Conservation (phyloP, 2,888 invertebrate species). For the Amphipoea lucens region DNA sequence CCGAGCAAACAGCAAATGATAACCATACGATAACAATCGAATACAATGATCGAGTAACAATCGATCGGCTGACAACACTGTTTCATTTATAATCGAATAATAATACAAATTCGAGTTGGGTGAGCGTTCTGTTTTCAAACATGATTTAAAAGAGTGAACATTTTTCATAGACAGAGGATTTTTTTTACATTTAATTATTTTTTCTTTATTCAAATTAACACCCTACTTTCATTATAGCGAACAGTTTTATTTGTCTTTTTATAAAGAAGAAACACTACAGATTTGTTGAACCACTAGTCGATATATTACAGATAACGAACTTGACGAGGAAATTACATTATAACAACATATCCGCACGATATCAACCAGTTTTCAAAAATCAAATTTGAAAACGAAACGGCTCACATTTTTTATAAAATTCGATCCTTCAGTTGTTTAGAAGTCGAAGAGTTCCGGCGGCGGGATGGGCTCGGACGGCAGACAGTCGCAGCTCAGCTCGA, state of each 20-base stretch:
- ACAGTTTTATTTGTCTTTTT: slow-evolving; percentile 27
- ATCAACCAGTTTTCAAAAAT: slow-evolving; percentile 19
- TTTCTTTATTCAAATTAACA: slow-evolving; percentile 48
- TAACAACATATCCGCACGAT: background rate
- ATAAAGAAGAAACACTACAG: slow-evolving; percentile 41
- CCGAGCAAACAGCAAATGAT: slow-evolving; percentile 39
- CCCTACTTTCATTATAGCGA: slow-evolving; percentile 42
- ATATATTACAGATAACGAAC: background rate
- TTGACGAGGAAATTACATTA: slow-evolving; percentile 13
- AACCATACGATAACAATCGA: slow-evolving; percentile 53
- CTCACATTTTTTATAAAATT: slow-evolving; percentile 54
- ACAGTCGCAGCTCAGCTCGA: slow-evolving; percentile 74
- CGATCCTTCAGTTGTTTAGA: slow-evolving; percentile 66
- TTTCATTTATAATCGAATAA: slow-evolving; percentile 58
- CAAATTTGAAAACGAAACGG: slow-evolving; percentile 41
- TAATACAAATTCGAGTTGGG: slow-evolving; percentile 65
- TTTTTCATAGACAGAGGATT: slow-evolving; percentile 47
- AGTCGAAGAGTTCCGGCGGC: slow-evolving; percentile 87
- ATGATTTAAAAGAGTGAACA: slow-evolving; percentile 41
- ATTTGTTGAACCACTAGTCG: slow-evolving; percentile 1
- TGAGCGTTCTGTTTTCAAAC: slow-evolving; percentile 62
- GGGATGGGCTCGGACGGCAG: slow-evolving; percentile 84
- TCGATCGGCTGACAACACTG: slow-evolving; percentile 51
- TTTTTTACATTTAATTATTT: slow-evolving; percentile 59
- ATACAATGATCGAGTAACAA: slow-evolving; percentile 41